Evolutionary conservation across 2,113 vertebrate genomes (phyloP).

Genomic region (Accipiter cooperii): DNA sequence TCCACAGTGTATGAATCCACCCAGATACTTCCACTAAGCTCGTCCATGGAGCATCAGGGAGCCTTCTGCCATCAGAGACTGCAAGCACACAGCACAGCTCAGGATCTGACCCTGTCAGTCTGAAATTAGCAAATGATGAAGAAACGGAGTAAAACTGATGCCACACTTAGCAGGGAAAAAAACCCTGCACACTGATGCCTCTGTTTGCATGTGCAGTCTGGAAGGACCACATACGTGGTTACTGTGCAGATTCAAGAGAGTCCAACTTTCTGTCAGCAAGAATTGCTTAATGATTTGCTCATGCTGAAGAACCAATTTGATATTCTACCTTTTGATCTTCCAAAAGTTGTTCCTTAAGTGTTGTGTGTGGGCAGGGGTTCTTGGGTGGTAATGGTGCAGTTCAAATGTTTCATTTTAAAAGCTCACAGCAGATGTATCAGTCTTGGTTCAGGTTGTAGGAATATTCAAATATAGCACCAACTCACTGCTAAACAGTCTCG

Average conservation of each 20-base stretch:
- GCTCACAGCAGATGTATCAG: background rate
- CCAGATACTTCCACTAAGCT: background rate
- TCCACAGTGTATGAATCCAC: background rate
- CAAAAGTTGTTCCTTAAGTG: background rate
- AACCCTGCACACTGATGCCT: background rate
- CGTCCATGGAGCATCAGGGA: background rate
- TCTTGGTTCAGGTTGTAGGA: background rate
- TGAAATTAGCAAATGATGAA: background rate
- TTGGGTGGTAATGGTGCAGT: background rate
- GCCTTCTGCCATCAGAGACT: background rate
- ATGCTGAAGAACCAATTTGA: background rate
- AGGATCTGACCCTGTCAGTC: background rate
- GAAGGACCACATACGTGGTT: background rate
- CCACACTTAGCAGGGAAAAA: background rate
- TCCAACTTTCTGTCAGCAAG: background rate
- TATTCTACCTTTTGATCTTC: background rate
- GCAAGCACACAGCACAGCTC: background rate
- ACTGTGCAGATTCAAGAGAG: background rate
- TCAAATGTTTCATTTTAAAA: background rate
- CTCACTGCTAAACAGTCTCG: background rate
- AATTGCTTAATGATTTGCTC: background rate
- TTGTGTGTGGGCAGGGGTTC: background rate
- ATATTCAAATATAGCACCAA: background rate
- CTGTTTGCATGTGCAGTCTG: background rate
- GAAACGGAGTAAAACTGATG: background rate